Percentiles rank a stretch among this genome's conserved stretches.
Evolutionary conservation across 2,797 vertebrate species (phyloP).

Genomic region (Cryptoblepharus egeriae): DNA sequence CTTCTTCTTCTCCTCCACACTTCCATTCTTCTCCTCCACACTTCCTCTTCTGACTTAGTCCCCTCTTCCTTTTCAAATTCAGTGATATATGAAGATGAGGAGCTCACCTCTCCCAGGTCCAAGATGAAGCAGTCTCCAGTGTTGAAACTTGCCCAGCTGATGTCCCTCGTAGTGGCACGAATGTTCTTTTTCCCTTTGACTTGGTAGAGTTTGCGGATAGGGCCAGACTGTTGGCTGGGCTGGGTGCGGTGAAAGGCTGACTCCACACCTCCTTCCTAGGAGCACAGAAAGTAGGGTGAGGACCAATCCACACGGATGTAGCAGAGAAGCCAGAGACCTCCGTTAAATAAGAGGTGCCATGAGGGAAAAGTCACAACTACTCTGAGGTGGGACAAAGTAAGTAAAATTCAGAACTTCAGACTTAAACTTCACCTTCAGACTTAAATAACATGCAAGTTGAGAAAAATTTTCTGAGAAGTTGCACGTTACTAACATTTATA

Average conservation of each 20-base stretch:
- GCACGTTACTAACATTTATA: too few species aligned
- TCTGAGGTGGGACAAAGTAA: background rate
- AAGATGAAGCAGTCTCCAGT: slow-evolving; percentile 94
- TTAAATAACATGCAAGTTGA: too few species aligned
- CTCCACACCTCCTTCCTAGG: slow-evolving; percentile 88
- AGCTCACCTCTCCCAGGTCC: slow-evolving; percentile 80
- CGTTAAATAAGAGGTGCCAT: background rate
- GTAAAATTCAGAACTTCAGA: too few species aligned
- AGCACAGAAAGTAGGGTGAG: background rate
- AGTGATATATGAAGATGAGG: too few species aligned
- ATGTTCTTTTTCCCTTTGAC: slow-evolving; percentile 92
- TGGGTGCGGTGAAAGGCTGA: slow-evolving; percentile 83
- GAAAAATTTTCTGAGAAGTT: too few species aligned
- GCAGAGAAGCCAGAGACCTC: background rate
- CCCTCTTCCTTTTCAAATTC: too few species aligned
- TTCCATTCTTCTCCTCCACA: too few species aligned
- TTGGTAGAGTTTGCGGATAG: slow-evolving; percentile 84
- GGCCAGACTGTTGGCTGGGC: slow-evolving; percentile 40
- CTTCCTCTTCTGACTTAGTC: too few species aligned
- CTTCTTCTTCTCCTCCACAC: too few species aligned
- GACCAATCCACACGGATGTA: background rate
- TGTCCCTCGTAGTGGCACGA: slow-evolving; percentile 84
- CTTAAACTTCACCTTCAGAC: too few species aligned
- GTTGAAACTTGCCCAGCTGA: slow-evolving; percentile 90
- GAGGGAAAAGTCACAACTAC: background rate